Base-by-base conservation (phyloP, 1,140 invertebrate genomes). In the Drosophila kohkoa region DNA sequence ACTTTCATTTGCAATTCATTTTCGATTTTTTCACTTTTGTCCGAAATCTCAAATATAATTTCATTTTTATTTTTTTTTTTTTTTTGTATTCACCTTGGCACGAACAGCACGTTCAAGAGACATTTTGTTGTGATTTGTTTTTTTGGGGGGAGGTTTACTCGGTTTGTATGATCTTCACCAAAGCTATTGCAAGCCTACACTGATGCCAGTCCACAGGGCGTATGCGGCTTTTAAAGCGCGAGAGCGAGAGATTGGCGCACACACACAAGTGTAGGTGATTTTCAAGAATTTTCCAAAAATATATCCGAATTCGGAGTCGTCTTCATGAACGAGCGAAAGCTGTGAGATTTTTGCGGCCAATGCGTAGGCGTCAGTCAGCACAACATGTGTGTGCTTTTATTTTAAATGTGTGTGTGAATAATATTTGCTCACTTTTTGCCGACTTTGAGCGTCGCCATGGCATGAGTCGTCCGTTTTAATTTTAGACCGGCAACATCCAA, bases 31-130 rank as follows among this genome's bases (percentile, higher is more conserved):
- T 59, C 41, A 5, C n/a, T 60, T 60, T 60, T 32, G 30, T 54
- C 30, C 30, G n/a, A 13, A 38, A 25, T 43, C 43, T 64, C 0
- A n/a, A 55, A 65, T 28, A 65, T 7, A 48, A 54, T 60, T 52
- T 25, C 20, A 25, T 25, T 10, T 38, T 8, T 0, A 10, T 10
- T 10, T 38, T 1, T 38, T 10, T 10, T 10, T 38, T 1, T 38
- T 10, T 38, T 38, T 38, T 38, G 2, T 81, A 74, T 87, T 92
- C 94, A 95, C 95, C 94, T 95, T 95, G 85, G 94, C 94, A 89
- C 94, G 93, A 92, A 95, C 94, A 93, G 94, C 94, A 93, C 95
- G 94, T 93, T 95, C 94, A 72, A 95, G 93, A 93, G 95, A 94
- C 95, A 95, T 95, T 75, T 90, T 65, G 45, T 48, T 58, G 49